These are phyloP conservation scores for Tromatobia lineatoria DNA, from an alignment of 2,888 invertebrate species.

Conservation along the genomic window DNA sequence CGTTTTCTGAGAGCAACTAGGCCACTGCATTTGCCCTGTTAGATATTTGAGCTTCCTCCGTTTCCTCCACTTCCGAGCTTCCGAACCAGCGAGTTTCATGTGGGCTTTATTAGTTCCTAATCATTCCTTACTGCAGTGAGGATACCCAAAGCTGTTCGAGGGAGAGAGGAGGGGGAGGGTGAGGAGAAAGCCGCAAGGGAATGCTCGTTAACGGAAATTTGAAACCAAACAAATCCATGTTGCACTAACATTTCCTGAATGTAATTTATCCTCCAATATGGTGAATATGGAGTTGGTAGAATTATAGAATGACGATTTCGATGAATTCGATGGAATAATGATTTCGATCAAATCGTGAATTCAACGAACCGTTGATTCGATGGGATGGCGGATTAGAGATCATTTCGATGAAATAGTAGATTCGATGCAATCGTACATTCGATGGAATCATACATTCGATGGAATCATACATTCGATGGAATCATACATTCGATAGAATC, in stretches of 20 bases:
- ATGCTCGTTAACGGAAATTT: slow-evolving; percentile 52
- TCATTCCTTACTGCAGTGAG: slow-evolving; percentile 20
- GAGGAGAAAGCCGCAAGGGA: slow-evolving; percentile 29
- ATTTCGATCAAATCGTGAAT: too few species aligned
- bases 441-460: too few species aligned
- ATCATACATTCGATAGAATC: too few species aligned
- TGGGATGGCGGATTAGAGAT: too few species aligned
- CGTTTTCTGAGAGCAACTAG: background rate
- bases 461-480: too few species aligned
- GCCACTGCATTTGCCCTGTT: slow-evolving; percentile 2
- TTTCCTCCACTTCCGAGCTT: background rate
- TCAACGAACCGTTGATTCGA: too few species aligned
- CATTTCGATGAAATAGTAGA: too few species aligned
- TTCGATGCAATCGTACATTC: too few species aligned
- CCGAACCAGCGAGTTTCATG: slow-evolving; percentile 10
- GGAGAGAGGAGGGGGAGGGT: background rate
- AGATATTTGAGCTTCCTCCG: slow-evolving; percentile 15
- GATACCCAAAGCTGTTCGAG: background rate
- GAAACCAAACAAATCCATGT: slow-evolving; percentile 32
- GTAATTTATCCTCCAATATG: background rate
- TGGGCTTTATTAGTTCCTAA: slow-evolving; percentile 40
- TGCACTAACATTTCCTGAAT: background rate
- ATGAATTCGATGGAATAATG: too few species aligned
- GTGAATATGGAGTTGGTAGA: background rate
- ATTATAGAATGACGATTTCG: too few species aligned